Conservation (phyloP, 2,888 invertebrate genomes). For the Epinotia nisella region DNA sequence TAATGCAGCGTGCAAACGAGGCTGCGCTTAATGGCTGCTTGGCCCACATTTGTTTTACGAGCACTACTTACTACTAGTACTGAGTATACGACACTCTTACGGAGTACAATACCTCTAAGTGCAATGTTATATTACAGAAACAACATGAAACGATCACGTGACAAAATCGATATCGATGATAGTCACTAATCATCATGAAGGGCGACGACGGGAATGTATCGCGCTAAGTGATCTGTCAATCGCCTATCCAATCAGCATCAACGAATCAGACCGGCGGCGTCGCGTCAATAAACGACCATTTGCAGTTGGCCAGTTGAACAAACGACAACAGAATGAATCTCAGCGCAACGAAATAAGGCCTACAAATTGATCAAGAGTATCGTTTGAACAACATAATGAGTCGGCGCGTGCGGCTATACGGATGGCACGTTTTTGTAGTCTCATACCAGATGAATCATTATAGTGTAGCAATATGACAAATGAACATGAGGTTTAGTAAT, state of each 20-base stretch:
- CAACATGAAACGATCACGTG: neutral
- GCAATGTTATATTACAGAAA: neutral
- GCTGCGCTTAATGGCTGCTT: constrained; percentile 3
- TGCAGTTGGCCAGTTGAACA: neutral
- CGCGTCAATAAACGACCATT: neutral
- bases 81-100: neutral
- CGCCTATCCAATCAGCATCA: constrained; percentile 19
- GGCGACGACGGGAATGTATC: constrained; percentile 11
- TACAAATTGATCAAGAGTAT: neutral
- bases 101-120: neutral
- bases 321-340: neutral
- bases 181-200: constrained; percentile 22
- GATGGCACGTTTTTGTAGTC: constrained; percentile 12
- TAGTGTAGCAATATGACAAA: constrained; percentile 4
- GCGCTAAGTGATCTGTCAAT: constrained; percentile 32
- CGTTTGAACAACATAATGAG: constrained; percentile 1
- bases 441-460: constrained; percentile 8
- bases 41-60: constrained; percentile 16
- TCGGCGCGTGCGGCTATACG: constrained; percentile 13
- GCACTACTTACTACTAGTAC: constrained; percentile 5
- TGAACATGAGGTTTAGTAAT: neutral
- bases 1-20: constrained; percentile 14
- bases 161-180: constrained; percentile 26
- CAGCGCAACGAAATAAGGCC: neutral
- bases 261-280: neutral